These are phyloP conservation scores for Merodon equestris DNA, from an alignment of 2,888 invertebrate genomes.

Conservation along the genomic window DNA sequence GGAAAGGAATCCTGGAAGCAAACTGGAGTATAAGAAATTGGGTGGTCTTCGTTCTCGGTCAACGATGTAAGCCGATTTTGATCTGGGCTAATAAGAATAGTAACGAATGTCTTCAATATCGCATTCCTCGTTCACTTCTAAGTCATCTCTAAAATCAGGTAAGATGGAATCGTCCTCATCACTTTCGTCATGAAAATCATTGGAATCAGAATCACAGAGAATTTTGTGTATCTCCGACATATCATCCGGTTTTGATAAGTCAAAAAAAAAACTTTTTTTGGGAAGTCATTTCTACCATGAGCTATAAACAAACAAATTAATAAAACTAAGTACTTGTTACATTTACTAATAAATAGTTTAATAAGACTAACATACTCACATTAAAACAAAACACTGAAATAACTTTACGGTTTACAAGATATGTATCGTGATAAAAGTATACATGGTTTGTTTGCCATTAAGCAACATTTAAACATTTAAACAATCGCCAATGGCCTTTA, in stretches of 20 bases:
- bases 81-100: neutral
- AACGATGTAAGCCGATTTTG: slow-evolving; percentile 3
- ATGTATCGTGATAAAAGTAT: no score
- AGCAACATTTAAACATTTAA: no score
- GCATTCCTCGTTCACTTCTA: neutral
- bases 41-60: slow-evolving; percentile 5
- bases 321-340: no score
- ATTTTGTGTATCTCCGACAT: slow-evolving; percentile 2
- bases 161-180: slow-evolving; percentile 1
- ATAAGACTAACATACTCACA: no score
- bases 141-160: neutral
- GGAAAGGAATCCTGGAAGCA: neutral
- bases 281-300: no score
- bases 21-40: neutral
- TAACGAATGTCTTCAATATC: neutral
- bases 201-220: neutral
- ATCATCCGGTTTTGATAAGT: neutral
- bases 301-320: neutral
- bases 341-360: no score
- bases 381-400: no score
- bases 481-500: no score
- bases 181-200: slow-evolving; percentile 1
- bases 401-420: no score
- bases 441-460: no score
- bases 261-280: no score